A percentile compares a stretch with the other conserved stretches of the same genome.
These are phyloP conservation scores for Neosilurus hyrtlii DNA, from an alignment of 2,797 vertebrate genomes.

Conservation along the genomic window DNA sequence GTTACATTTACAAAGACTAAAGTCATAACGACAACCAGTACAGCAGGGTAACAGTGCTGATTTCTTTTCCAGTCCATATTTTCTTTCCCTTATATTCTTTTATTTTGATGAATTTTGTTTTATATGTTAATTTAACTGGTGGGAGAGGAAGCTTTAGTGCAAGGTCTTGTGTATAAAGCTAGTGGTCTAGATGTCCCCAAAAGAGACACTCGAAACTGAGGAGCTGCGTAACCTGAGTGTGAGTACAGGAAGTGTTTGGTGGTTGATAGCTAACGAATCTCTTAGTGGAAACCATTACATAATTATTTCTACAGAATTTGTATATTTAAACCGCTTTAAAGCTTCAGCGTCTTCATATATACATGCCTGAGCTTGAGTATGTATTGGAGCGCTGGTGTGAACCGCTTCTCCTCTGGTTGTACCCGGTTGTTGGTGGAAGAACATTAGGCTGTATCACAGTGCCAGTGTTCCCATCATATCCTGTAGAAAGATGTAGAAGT, in stretches of 20 bases:
- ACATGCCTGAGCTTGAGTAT: constrained; percentile 53
- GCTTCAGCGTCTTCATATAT: constrained; percentile 59
- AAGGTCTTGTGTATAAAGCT: not conserved
- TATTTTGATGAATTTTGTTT: no score
- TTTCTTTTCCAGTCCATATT: not conserved
- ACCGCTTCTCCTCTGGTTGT: not conserved
- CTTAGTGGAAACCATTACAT: not conserved
- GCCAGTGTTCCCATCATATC: constrained; percentile 34
- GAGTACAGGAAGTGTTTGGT: not conserved
- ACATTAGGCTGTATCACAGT: constrained; percentile 57
- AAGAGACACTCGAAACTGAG: not conserved
- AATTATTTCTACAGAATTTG: not conserved
- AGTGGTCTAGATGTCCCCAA: not conserved
- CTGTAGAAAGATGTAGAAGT: constrained; percentile 37
- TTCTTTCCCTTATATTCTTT: not conserved
- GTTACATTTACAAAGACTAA: not conserved
- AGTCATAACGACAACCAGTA: not conserved
- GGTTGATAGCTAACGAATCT: not conserved
- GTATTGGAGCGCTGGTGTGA: constrained; percentile 31
- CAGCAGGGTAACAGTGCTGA: not conserved
- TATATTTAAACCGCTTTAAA: not conserved
- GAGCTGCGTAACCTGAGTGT: not conserved
- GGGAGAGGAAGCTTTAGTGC: not conserved
- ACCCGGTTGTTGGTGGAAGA: not conserved
- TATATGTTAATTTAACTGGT: no score